A percentile compares a stretch with the other conserved stretches of the same genome.
Conservation (phyloP, 2,113 vertebrate species). For the Tympanuchus pallidicinctus region DNA sequence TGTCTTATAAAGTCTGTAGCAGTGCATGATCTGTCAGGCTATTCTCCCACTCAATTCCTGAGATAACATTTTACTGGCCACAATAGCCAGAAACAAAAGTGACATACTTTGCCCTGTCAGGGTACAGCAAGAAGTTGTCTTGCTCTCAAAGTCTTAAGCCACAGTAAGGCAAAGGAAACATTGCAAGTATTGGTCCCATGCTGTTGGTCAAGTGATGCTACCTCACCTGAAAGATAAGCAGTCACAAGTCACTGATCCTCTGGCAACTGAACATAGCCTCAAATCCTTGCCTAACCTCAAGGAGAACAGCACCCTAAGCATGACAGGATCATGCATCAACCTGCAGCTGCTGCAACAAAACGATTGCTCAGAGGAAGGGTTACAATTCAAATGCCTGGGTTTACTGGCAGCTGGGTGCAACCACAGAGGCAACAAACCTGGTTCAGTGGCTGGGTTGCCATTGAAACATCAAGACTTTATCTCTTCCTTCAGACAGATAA, state of each 20-base stretch:
- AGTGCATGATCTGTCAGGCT: not conserved
- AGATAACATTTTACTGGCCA: not conserved
- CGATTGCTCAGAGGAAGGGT: not conserved
- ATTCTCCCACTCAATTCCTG: not conserved
- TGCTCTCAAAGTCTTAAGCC: not conserved
- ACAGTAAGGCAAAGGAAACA: not conserved
- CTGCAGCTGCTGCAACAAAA: not conserved
- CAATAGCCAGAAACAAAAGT: not conserved
- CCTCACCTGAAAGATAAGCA: not conserved
- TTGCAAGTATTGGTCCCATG: not conserved
- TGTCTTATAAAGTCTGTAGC: not conserved
- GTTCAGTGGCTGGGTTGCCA: not conserved
- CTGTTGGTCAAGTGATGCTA: not conserved
- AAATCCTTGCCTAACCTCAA: not conserved
- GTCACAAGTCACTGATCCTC: not conserved
- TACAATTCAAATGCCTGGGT: no score
- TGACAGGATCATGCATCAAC: not conserved
- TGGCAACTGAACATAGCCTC: not conserved
- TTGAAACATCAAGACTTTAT: not conserved
- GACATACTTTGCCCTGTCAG: not conserved
- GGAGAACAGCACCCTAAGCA: not conserved
- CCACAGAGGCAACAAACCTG: not conserved
- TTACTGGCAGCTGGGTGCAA: not conserved
- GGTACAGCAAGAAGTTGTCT: not conserved
- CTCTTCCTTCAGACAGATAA: not conserved